Conservation (phyloP, 2,797 vertebrate genomes). For the Enteromius fasciolatus region DNA sequence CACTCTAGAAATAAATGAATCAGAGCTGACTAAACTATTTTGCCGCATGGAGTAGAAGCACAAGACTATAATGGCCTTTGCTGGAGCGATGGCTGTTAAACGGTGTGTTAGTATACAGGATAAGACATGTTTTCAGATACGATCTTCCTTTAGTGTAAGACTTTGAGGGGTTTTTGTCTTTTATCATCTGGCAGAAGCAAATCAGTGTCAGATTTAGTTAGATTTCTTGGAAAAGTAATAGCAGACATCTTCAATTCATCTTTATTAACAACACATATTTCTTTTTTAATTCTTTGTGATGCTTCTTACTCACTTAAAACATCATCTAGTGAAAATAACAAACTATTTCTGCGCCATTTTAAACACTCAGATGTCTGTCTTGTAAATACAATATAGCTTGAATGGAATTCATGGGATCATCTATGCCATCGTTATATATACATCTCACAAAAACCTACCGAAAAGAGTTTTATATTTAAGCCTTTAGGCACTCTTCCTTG, state of each 20-base stretch:
- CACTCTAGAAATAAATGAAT: background rate
- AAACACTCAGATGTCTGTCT: background rate
- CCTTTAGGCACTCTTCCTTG: background rate
- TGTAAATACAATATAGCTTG: background rate
- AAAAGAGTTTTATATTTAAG: background rate
- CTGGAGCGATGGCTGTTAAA: background rate
- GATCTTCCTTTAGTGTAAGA: background rate
- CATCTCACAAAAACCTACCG: background rate
- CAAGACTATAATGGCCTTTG: background rate
- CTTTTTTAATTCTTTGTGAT: background rate
- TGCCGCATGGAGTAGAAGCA: background rate
- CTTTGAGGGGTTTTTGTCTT: background rate
- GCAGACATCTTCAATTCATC: background rate
- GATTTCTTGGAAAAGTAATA: background rate
- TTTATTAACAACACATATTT: background rate
- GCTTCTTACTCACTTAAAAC: background rate
- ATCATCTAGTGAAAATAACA: background rate
- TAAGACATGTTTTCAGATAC: background rate
- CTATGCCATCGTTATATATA: background rate
- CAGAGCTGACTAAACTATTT: background rate
- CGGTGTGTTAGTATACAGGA: background rate
- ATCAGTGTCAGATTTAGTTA: background rate
- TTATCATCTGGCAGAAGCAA: background rate
- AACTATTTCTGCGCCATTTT: background rate
- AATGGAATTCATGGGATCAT: background rate